phyloP scores from a whole-genome alignment of 2,113 vertebrate genomes.

The Athene noctua region DNA sequence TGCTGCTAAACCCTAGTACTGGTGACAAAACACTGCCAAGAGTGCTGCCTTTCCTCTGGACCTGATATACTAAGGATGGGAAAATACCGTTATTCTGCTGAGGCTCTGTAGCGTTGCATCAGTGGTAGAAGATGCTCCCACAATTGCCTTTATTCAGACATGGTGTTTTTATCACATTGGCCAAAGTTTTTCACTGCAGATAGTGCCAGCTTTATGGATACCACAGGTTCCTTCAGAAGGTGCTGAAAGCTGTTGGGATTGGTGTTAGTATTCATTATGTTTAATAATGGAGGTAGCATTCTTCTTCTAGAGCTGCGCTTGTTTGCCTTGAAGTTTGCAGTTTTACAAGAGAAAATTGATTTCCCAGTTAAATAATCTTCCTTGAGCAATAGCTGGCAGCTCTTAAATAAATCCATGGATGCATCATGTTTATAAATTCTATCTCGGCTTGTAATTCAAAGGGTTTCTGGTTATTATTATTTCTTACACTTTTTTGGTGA shows the following conservation, averaged over 20 bases:
- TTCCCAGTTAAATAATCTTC: neutral
- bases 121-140: neutral
- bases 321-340: neutral
- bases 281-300: neutral
- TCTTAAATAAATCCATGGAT: neutral
- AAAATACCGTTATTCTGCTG: neutral
- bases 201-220: neutral
- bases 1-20: neutral
- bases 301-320: neutral
- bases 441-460: neutral
- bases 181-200: neutral
- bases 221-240: neutral
- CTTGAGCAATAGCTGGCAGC: neutral
- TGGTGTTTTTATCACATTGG: neutral
- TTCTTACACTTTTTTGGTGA: neutral
- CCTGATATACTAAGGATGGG: neutral
- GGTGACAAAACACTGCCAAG: neutral
- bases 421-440: neutral
- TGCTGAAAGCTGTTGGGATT: neutral
- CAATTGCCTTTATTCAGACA: neutral
- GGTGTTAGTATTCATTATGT: neutral
- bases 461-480: neutral
- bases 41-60: neutral
- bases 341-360: neutral
- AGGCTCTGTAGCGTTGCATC: neutral